Evolutionary conservation across 1,140 invertebrate genomes (phyloP), one percentile per base, ranked within the genome.

Genomic region (Drosophila tropicalis): DNA sequence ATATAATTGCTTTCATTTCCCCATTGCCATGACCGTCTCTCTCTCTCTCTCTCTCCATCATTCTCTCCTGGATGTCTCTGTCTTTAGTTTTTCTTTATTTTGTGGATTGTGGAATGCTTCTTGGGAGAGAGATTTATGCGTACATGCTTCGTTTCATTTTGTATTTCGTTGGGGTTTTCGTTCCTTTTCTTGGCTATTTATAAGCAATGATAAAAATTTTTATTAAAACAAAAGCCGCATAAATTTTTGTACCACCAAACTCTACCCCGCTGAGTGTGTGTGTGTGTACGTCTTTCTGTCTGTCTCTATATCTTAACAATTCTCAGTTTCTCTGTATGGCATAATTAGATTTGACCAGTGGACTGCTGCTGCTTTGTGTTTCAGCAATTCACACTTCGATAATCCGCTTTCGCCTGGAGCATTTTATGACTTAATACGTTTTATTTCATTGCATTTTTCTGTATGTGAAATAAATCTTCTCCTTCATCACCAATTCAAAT

Each of bases 401-500:
- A 87, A 87, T 87, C 84, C 83, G 79, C 83, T 83, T 83, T 68
- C 29, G 65, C 66, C 62, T 81, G 72, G 71, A 64, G 57, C 81
- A 68, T 79, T 87, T 87, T 87, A 87, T 87, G 83, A 87, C 83
- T 87, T 87, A 87, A 87, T 87, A 87, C 84, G 83, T 87, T 87
- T 87, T 87, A 87, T 87, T 87, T 80, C 83, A 87, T 77, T 66
- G 79, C 81, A 81, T 72, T 76, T 60, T 54, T 63, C 40, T 17
- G 62, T 61, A 67, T 47, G 63, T 56, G 54, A 89, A 61, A 87
- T 87, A 87, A 87, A 87, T 87, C 83, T 87, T 87, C 72, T 63
- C 69, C 57, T 54, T 76, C 84, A 87, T 87, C 84, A 89, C 62
- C 83, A 87, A 87, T 87, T 87, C 84, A 87, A 87, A 87, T 85